Evolutionary conservation across 2,888 invertebrate species (phyloP).

Genomic region (Melipona bicolor): DNA sequence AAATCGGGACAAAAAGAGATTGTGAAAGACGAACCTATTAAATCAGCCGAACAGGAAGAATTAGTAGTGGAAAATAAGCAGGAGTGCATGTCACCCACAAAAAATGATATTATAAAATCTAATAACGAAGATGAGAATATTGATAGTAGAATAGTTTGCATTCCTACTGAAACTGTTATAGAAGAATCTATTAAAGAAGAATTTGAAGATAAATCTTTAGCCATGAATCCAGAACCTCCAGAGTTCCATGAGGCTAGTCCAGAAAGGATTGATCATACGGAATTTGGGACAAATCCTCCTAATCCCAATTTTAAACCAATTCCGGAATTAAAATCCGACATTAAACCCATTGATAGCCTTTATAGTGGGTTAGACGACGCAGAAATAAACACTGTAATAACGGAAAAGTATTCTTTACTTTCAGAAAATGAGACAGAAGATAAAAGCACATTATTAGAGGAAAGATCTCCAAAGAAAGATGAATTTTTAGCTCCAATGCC

Average conservation of each 20-base stretch:
- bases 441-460: constrained; percentile 67
- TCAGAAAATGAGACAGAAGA: constrained; percentile 70
- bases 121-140: constrained; percentile 51
- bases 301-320: constrained; percentile 82
- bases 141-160: constrained; percentile 63
- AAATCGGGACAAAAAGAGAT: constrained; percentile 79
- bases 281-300: constrained; percentile 80
- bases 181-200: constrained; percentile 68
- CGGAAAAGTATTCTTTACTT: constrained; percentile 76
- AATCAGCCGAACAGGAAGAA: constrained; percentile 70
- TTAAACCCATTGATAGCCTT: constrained; percentile 80
- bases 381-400: constrained; percentile 76
- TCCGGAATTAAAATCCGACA: constrained; percentile 76
- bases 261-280: constrained; percentile 66
- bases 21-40: constrained; percentile 67
- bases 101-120: constrained; percentile 67
- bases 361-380: constrained; percentile 82
- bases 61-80: constrained; percentile 71
- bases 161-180: constrained; percentile 50
- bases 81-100: constrained; percentile 66
- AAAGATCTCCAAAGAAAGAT: constrained; percentile 82
- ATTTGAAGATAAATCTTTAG: constrained; percentile 80
- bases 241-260: constrained; percentile 70
- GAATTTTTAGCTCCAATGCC: constrained; percentile 91
- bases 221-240: constrained; percentile 81